These are phyloP conservation scores for Charaxes varanes DNA, from an alignment of 1,140 invertebrate species.

Conservation along the genomic window DNA sequence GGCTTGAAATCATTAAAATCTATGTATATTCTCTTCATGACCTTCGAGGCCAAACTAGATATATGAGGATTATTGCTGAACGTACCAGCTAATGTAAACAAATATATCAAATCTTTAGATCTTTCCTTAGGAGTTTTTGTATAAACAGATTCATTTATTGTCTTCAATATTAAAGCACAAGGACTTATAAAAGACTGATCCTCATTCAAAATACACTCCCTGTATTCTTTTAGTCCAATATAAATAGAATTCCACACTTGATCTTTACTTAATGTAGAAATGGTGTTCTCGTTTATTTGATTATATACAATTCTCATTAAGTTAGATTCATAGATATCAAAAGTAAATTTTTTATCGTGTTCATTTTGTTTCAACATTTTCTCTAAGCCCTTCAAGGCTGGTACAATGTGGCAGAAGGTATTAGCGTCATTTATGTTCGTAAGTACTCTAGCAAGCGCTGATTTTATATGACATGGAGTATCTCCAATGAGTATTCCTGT, in stretches of 20 bases:
- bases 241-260: constrained; percentile 64
- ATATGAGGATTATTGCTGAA: constrained; percentile 75
- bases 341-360: constrained; percentile 31
- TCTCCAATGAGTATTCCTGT: constrained; percentile 38
- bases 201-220: constrained; percentile 48
- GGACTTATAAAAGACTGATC: constrained; percentile 47
- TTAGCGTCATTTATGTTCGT: constrained; percentile 36
- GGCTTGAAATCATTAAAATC: constrained; percentile 78
- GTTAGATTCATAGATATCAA: constrained; percentile 65
- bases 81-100: constrained; percentile 69
- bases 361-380: constrained; percentile 31
- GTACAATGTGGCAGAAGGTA: constrained; percentile 36
- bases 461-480: constrained; percentile 48
- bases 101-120: constrained; percentile 57
- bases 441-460: constrained; percentile 42
- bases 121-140: constrained; percentile 59
- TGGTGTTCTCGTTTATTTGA: constrained; percentile 55
- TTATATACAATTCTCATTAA: constrained; percentile 59
- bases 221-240: constrained; percentile 55
- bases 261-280: constrained; percentile 42
- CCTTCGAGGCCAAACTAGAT: constrained; percentile 75
- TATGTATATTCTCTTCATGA: constrained; percentile 82
- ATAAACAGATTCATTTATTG: constrained; percentile 76
- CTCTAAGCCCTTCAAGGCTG: constrained; percentile 37
- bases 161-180: constrained; percentile 67